Conservation (phyloP, 64 coral and sea anemone genomes). For the Pachyseris speciosa region DNA sequence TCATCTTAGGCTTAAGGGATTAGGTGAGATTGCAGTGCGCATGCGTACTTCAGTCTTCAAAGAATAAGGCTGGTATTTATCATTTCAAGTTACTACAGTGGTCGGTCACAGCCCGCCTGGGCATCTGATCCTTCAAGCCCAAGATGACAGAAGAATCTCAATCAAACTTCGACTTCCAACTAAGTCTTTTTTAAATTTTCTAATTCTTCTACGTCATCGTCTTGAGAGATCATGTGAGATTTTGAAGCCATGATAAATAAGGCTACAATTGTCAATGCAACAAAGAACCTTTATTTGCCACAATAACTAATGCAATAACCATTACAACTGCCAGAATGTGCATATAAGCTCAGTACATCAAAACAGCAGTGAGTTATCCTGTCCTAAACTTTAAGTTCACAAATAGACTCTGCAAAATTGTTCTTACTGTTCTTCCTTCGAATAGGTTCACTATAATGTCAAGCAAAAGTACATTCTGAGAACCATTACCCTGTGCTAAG, state of each 20-base stretch:
- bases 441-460: slow-evolving; percentile 31
- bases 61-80: slow-evolving; percentile 11
- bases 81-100: neutral
- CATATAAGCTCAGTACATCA: too few species aligned
- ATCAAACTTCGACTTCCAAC: slow-evolving; percentile 40
- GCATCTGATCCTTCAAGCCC: neutral
- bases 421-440: neutral
- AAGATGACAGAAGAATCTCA: slow-evolving; percentile 16
- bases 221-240: neutral
- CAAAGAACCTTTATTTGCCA: neutral
- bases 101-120: too few species aligned
- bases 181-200: slow-evolving; percentile 28
- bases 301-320: too few species aligned
- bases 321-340: too few species aligned
- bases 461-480: slow-evolving; percentile 29
- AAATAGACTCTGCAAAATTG: slow-evolving; percentile 21
- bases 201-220: neutral
- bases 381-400: too few species aligned
- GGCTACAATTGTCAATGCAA: neutral
- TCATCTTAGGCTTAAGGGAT: slow-evolving; percentile 31
- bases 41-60: slow-evolving; percentile 8
- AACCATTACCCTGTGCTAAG: slow-evolving; percentile 21
- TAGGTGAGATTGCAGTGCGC: slow-evolving; percentile 16
- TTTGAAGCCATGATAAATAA: slow-evolving; percentile 32
- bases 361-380: too few species aligned